A percentile compares a stretch with the other conserved stretches of the same genome.
These are phyloP conservation scores for Micromesistius poutassou DNA, from an alignment of 2,797 vertebrate genomes.

Conservation along the genomic window DNA sequence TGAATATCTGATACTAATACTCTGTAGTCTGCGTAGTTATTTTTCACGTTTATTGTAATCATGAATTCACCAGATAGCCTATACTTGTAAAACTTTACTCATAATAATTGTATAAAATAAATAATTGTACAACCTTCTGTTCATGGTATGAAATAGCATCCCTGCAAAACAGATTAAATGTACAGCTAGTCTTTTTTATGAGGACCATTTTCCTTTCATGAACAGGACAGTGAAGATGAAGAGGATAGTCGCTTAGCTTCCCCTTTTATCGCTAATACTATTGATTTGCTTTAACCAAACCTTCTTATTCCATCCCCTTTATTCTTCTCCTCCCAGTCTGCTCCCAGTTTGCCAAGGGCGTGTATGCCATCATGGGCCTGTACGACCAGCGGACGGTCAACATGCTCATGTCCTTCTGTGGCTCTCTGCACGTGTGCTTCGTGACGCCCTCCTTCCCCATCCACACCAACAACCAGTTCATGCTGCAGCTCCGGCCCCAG, in stretches of 20 bases:
- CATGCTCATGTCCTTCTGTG: conserved; percentile 97
- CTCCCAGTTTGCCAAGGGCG: conserved; percentile 96
- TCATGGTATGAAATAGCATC: not conserved
- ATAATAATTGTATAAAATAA: no score
- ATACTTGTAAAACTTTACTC: not conserved
- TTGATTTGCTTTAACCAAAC: not conserved
- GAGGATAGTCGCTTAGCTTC: no score
- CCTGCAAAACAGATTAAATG: not conserved
- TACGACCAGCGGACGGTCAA: conserved; percentile 94
- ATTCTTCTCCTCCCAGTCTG: conserved; percentile 77
- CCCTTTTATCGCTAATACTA: no score
- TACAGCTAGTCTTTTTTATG: not conserved
- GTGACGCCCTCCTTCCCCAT: conserved; percentile 93
- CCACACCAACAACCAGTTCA: conserved; percentile 94
- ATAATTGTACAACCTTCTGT: no score
- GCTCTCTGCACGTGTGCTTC: conserved; percentile 94
- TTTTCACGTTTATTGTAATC: not conserved
- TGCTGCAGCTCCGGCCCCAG: conserved; percentile 91
- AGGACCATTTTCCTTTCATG: not conserved
- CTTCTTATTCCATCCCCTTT: not conserved
- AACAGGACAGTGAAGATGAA: not conserved
- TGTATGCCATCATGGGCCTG: conserved; percentile 95
- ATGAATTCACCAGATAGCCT: not conserved
- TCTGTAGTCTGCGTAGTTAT: not conserved
- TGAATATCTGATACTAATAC: not conserved